phyloP scores from a whole-genome alignment of 2,888 invertebrate species.

The Cactoblastis cactorum region DNA sequence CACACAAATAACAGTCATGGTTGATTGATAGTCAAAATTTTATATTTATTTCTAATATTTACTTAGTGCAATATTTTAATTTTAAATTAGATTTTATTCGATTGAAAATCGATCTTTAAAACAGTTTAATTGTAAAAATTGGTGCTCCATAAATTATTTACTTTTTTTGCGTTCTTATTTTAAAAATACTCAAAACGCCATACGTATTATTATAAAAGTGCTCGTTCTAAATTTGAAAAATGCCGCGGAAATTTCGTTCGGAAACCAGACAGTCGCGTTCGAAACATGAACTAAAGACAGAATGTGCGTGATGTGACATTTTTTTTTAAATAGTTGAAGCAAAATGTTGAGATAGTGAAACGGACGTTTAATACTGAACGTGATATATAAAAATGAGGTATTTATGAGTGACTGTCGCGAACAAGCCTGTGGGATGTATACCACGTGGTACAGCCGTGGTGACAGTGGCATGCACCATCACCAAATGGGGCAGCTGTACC shows the following conservation, averaged over 20 bases:
- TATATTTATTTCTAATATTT: slow-evolving; percentile 40
- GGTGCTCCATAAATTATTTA: slow-evolving; percentile 26
- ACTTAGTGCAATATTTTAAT: slow-evolving; percentile 54
- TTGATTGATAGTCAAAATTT: slow-evolving; percentile 28
- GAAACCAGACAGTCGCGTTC: slow-evolving; percentile 11
- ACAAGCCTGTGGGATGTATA: slow-evolving; percentile 70
- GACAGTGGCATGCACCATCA: slow-evolving; percentile 75
- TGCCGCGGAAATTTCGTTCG: slow-evolving; percentile 14
- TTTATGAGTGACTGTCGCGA: slow-evolving; percentile 72
- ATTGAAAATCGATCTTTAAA: slow-evolving; percentile 33
- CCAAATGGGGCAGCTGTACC: slow-evolving; percentile 76
- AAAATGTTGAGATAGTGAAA: slow-evolving; percentile 1
- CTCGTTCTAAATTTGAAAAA: slow-evolving; percentile 17
- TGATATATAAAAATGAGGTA: slow-evolving; percentile 43
- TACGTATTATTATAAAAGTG: slow-evolving; percentile 14
- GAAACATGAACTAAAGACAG: slow-evolving; percentile 9
- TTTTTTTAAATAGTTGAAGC: background rate
- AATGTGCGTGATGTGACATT: background rate
- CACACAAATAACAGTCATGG: slow-evolving; percentile 23
- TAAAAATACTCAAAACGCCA: slow-evolving; percentile 2
- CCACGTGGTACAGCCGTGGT: slow-evolving; percentile 76
- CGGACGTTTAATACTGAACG: slow-evolving; percentile 23
- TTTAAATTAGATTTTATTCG: slow-evolving; percentile 28
- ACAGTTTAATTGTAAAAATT: slow-evolving; percentile 35
- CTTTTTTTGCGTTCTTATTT: background rate